Evolutionary conservation across 2,113 vertebrate genomes (phyloP), one percentile per base, ranked within the genome.

Genomic region (Todiramphus chloris): DNA sequence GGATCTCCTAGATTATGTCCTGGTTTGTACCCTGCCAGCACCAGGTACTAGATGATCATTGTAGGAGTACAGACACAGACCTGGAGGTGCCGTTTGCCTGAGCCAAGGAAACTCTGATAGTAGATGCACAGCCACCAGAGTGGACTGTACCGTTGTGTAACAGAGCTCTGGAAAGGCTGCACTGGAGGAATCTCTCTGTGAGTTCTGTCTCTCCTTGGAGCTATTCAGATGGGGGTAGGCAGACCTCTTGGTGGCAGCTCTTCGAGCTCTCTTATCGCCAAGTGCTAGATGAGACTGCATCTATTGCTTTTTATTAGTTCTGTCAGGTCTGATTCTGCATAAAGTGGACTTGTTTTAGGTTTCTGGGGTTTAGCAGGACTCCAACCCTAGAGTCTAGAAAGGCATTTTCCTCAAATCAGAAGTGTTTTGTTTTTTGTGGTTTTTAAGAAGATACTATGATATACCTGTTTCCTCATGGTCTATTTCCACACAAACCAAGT

Each of bases 81-180:
- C 9, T 5, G 58, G 50, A 79, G 35, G 16, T 70, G 48, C 20
- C 68, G 9, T 59, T 50, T 78, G 60, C 33, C 56, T 82, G 35
- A 76, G 39, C 62, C 7, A 5, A 18, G 73, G 31, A 41, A 48
- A 16, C 35, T 27, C 6, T 0, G 1, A 18, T 27, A 19, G 27
- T 16, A 24, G 27, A 25, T 31, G 4, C 46, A n/a, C 1, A 3
- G 55, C 28, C 67, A 39, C 46, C 9, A 2, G 35, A 5, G 14
- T 16, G 19, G 20, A 31, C 6, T 4, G 4, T 43, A 2, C 35
- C 1, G 0, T 56, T 48, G 10, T 79, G 39, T 64, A 41, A n/a
- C 4, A 35, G 28, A 60, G 35, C 33, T 60, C 20, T 83, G 50
- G 14, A 24, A 66, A 9, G 4, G 10, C 43, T n/a, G 1, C 3